Evolutionary conservation across 2,113 vertebrate species (phyloP), one percentile per base, ranked within the genome.

Genomic region (Vulpes vulpes): DNA sequence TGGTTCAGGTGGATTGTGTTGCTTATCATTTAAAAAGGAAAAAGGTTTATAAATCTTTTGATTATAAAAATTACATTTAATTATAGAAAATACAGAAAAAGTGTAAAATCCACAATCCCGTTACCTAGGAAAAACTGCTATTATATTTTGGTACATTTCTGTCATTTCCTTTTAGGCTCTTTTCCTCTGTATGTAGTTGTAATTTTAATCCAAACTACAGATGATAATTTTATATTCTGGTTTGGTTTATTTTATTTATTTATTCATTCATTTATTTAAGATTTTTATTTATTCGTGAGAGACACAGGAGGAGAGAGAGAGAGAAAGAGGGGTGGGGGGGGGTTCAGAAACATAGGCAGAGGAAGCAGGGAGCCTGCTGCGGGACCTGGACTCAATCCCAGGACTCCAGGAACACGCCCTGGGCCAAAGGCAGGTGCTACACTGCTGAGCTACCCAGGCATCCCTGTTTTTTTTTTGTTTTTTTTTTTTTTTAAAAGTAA

Each of bases 141-240:
- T 91, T 93, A 91, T 69, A 32, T 91, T 90, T 96, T 91, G 38
- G 6, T 69, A 57, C 2, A 49, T 97, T 94, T 95, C 35, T 73
- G 38, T 78, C 3, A 32, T 78, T 53, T 79, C 27, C 25, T 79
- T 53, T 79, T 79, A 79, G 27, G 76, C 43, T 43, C 43, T 43
- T 43, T 43, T 43, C 62, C 57, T 76, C 25, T 74, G 17, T 94
- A 32, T 7, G 76, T 81, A 55, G 76, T 65, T 92, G 27, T 80
- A 59, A 96, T 78, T 85, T 92, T n/a, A 94, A 89, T 38, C 5
- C 64, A 74, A n/a, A 69, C 67, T 59, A 57, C 67, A 85, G 51
- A 59, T 73, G 62, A 27, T 86, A 80, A 80, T 79, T 95, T 85
- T 86, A 43, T 90, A 81, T 60, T 79, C 20, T 38, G 43, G 57